Conservation (phyloP, 1,140 invertebrate genomes). For the Helicorthomorpha holstii region DNA sequence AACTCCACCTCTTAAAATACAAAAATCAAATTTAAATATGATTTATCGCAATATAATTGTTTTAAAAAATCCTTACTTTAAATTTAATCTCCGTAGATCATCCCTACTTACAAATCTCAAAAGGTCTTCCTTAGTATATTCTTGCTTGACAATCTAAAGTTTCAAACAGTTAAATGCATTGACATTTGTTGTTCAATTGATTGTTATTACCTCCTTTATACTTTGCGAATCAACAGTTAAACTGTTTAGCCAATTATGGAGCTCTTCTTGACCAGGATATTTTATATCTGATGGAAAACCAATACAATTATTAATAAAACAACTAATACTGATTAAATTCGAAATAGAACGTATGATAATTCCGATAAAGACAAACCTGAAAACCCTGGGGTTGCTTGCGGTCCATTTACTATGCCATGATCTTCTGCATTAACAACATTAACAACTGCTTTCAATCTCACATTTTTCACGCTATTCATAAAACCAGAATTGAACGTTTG, state of each 20-base stretch:
- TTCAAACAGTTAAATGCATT: not conserved
- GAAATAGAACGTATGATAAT: constrained; percentile 5
- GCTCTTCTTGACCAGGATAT: constrained; percentile 18
- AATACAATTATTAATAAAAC: not conserved
- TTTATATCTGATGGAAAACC: constrained; percentile 2
- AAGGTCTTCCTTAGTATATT: constrained; percentile 61
- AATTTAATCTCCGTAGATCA: constrained; percentile 49
- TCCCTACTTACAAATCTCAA: constrained; percentile 51
- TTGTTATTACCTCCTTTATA: constrained; percentile 19
- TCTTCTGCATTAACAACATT: constrained; percentile 3
- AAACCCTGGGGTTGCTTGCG: constrained; percentile 9
- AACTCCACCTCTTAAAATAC: constrained; percentile 32
- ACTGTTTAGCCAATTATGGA: constrained; percentile 21
- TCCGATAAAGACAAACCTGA: not conserved
- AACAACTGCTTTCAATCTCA: constrained; percentile 9
- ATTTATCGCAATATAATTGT: not conserved
- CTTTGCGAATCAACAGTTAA: constrained; percentile 20
- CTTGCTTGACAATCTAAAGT: constrained; percentile 45
- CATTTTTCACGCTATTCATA: constrained; percentile 9
- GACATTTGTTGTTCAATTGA: not conserved
- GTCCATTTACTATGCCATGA: constrained; percentile 11
- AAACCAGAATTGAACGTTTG: constrained; percentile 2
- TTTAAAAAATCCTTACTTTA: constrained; percentile 37
- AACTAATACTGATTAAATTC: not conserved
- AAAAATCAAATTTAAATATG: not conserved